Evolutionary conservation across 1,140 invertebrate genomes (phyloP), one percentile per base, ranked within the genome.

Genomic region (Elysia chlorotica): DNA sequence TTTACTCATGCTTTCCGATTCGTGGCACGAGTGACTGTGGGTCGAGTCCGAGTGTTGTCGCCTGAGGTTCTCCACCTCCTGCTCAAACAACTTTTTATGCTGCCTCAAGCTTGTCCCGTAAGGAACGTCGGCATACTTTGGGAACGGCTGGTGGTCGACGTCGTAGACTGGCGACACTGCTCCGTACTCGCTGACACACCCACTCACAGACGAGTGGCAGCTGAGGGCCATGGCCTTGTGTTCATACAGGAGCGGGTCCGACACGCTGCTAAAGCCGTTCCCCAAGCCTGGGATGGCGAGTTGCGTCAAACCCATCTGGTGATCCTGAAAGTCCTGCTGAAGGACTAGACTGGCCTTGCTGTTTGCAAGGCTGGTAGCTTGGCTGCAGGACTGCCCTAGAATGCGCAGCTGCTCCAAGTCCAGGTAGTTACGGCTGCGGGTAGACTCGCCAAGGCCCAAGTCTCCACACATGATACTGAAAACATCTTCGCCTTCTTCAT

Each of bases 401-500:
- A 38, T 21, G 35, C 30, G 25, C 33, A 65, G 6, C 37, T 35
- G 33, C 36, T 65, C 63, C 23, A 23, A 69, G n/a, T 69, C 59
- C 41, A 69, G 28, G 21, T 57, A 70, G 17, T 38, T 62, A 56
- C 35, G 25, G 28, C 53, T 74, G 62, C 37, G 63, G 57, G 59
- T 69, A 62, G 30, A 75, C 23, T 77, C 71, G n/a, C 81, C 80
- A 14, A 81, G 68, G 21, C 80, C 80, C 17, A 82, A 54, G 74
- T 82, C 81, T 30, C 81, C 81, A 54, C 74, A 78, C 19, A 80
- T 73, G 53, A 75, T 65, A 70, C 33, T 76, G 72, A 75, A 75
- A 14, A 59, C 62, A 38, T 81, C 79, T 61, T 79, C 77, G 6
- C 38, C 69, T 19, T 37, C 41, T 38, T 62, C 21, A 10, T 71